Evolutionary conservation across 2,113 vertebrate genomes (phyloP), one percentile per base, ranked within the genome.

Genomic region (Barnardius zonarius): DNA sequence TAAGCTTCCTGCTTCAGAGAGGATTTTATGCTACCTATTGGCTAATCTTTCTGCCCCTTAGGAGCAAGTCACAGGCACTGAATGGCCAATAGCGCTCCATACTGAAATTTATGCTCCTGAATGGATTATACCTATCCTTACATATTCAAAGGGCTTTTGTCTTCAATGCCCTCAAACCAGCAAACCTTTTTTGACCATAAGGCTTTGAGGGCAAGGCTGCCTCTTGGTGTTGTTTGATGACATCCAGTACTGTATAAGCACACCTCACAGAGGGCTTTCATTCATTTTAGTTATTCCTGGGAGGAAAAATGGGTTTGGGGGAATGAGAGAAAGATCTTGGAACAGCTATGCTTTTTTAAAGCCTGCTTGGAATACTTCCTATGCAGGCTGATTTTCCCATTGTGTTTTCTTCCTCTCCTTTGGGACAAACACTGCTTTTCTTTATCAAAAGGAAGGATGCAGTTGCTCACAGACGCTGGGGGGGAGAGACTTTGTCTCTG

Each of bases 391-490:
- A 41, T 82, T 93, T 68, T 86, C 31, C 15, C 41, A 75, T 57
- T 72, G 69, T 92, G 73, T 88, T 94, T 95, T 95, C 86, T 93
- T 94, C 90, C 80, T 86, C 52, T 86, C 86, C 31, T 73, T 72
- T 84, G 88, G 70, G 77, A 94, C 11, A 52, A 93, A 41, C 37
- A 19, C 30, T 54, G 46, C 11, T 86, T 95, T 88, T 82, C 83
- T 82, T 69, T 92, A 93, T 90, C 73, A 39, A 84, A 88, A 90
- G 90, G 93, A 95, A 97, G 92, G 96, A 96, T 72, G 57, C 86
- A 61, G 66, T 35, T 75, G 25, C 52, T 94, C 77, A 69, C 46
- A 92, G 81, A 52, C 69, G 6, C 39, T 49, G n/a, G 41, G 85
- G 68, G 49, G 83, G 68, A 91, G 35, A 52, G 72, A 77, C 70